These are phyloP conservation scores for Anoncus sp. DNA, from an alignment of 2,888 invertebrate species.

Conservation along the genomic window DNA sequence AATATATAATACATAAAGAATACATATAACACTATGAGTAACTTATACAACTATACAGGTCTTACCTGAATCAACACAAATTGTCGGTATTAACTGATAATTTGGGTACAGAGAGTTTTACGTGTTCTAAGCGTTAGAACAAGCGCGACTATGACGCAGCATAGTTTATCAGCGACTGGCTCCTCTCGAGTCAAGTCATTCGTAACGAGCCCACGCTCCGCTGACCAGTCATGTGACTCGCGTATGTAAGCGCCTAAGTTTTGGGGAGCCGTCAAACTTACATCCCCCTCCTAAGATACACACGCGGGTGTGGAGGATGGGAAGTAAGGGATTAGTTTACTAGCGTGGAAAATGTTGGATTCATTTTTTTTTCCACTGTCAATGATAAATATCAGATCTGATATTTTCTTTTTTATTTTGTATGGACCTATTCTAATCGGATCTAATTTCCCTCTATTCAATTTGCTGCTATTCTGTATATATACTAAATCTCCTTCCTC, in stretches of 20 bases:
- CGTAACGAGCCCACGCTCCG: constrained; percentile 38
- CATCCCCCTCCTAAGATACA: too few relatives aligned
- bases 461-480: too few relatives aligned
- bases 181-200: constrained; percentile 44
- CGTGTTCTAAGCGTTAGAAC: not conserved
- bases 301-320: too few relatives aligned
- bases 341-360: too few relatives aligned
- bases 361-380: too few relatives aligned
- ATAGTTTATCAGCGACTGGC: constrained; percentile 45
- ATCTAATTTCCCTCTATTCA: too few relatives aligned
- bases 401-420: too few relatives aligned
- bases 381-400: too few relatives aligned
- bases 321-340: too few relatives aligned
- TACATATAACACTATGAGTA: not conserved
- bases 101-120: not conserved
- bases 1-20: too few relatives aligned
- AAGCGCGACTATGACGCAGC: constrained; percentile 46
- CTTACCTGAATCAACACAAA: constrained; percentile 11
- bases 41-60: constrained; percentile 7
- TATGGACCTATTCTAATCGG: too few relatives aligned
- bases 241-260: constrained; percentile 39
- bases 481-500: too few relatives aligned
- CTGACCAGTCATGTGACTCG: constrained; percentile 31
- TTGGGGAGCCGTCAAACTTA: constrained; percentile 50
- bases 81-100: not conserved